Evolutionary conservation across 2,888 invertebrate genomes (phyloP), one percentile per base, ranked within the genome.

Genomic region (Plemyria rubiginata): DNA sequence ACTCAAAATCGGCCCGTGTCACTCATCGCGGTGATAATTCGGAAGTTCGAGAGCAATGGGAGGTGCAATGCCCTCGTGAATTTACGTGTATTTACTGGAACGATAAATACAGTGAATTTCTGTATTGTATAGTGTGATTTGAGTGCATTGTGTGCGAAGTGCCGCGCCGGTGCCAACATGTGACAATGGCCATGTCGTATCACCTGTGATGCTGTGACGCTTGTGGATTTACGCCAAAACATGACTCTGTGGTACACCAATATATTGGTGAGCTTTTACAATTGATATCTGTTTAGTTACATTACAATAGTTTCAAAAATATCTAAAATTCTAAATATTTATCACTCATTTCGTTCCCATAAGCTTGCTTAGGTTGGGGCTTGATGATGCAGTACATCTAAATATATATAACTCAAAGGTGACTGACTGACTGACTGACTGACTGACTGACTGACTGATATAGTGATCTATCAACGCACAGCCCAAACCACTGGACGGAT

Each of bases 201-300:
- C 85, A 79, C 78, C 78, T 79, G 77, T 90, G 90, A 89, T 3
- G 2, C 88, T 78, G 77, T 90, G 90, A 90, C 88, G 87, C 79
- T 75, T 71, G 80, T 91, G 92, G 91, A 90, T 79, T 73, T 71
- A 78, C 68, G 92, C 92, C 92, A 92, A 92, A 73, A 80, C 79
- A 92, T 92, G 92, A 92, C 92, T 82, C 88, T 92, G 73, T 92
- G 92, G 92, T 92, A 92, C 84, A 91, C 91, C 71, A 88, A 92
- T 79, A 82, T 92, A 86, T 79, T 91, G 92, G 92, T 92, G 83
- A 92, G 91, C 81, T 74, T 79, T 74, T 53, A 56, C 64, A 53
- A 66, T 58, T 5, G 32, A 32, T 63, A 43, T 28, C 55, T 43
- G 54, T 43, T 32, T 41, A 52, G 29, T 7, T 4, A 7, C 4